Evolutionary conservation across 2,113 vertebrate genomes (phyloP).

Genomic region (Mastomys natalensis): DNA sequence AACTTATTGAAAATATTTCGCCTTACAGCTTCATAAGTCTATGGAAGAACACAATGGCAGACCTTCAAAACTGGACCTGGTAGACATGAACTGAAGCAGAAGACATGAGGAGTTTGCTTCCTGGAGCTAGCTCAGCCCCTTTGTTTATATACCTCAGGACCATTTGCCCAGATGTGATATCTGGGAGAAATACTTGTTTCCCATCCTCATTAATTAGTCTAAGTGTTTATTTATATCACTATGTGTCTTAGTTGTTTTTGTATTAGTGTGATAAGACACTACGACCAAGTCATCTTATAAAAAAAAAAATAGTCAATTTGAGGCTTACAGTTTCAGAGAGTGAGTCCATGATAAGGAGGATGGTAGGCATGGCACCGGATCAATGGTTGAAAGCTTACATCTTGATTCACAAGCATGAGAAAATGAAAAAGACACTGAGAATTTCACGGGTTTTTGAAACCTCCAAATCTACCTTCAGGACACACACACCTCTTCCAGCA

Average conservation of each 20-base stretch:
- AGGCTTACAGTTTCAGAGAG: background rate
- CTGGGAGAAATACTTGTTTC: background rate
- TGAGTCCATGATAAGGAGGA: background rate
- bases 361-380: background rate
- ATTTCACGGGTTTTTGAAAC: background rate
- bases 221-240: background rate
- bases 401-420: background rate
- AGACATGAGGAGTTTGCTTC: background rate
- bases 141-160: background rate
- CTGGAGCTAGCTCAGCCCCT: background rate
- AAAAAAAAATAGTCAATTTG: background rate
- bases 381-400: background rate
- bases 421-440: too few species aligned
- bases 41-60: background rate
- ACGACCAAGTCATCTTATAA: background rate
- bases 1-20: background rate
- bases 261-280: background rate
- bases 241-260: background rate
- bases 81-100: background rate
- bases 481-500: background rate
- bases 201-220: background rate
- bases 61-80: too few species aligned
- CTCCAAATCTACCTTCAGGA: background rate
- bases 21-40: background rate
- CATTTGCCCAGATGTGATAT: background rate